Evolutionary conservation across 2,113 vertebrate genomes (phyloP), one percentile per base, ranked within the genome.

Genomic region (Fregetta grallaria): DNA sequence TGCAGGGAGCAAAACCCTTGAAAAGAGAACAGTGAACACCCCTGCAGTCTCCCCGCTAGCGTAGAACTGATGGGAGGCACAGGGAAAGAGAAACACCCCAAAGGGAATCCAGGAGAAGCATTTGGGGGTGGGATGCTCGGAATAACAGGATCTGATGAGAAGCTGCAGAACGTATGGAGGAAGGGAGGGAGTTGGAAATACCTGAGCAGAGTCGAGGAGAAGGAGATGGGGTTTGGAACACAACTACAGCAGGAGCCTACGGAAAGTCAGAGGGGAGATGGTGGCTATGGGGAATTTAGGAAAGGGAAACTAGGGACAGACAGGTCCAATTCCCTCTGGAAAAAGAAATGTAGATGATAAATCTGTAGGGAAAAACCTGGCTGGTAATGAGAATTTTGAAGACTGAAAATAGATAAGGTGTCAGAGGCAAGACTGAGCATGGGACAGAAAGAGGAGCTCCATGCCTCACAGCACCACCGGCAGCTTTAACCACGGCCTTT

Each of bases 251-350:
- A 23, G 34, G 38, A 72, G 25, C 25, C 44, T 32, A 16, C 19
- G 16, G 29, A 29, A 25, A 21, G 26, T 9, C 38, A 45, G 56
- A 55, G 32, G 0, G 3, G 85, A 65, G 68, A 13, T 0, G 12
- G 58, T 2, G 20, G 30, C 34, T 13, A 9, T 2, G 25, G 42
- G 34, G 56, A 77, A 59, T 20, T 22, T 7, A n/a, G 62, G 56
- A 30, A 17, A 40, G 9, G 15, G 36, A 32, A 85, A 34, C 7
- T 11, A 15, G 32, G 38, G 25, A 29, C 11, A 45, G 45, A 72
- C 4, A 0, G 27, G 22, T 8, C 58, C 34, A 47, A 0, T 30
- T 63, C 44, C 58, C 58, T 55, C 22, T 0, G 0, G 47, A 45
- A 55, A 11, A 32, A 71, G 47, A 85, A 45, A 72, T 9, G 6